Conservation (phyloP, 2,113 vertebrate genomes). For the Xenopus laevis region DNA sequence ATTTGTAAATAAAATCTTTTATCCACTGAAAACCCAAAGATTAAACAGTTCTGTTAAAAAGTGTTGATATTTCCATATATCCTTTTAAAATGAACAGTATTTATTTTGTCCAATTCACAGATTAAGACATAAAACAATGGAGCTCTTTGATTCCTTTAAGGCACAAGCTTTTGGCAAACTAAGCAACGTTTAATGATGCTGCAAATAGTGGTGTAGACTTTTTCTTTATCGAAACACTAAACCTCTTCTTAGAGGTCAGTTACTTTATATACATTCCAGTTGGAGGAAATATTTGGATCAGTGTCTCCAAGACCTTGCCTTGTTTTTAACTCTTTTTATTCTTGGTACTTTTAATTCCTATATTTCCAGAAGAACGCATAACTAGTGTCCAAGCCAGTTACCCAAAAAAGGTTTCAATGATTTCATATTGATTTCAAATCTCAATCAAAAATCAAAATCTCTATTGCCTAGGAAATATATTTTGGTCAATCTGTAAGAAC, state of each 20-base stretch:
- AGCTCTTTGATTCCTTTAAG: neutral
- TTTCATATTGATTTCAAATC: too few relatives aligned
- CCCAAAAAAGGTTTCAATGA: too few relatives aligned
- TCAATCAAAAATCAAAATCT: too few relatives aligned
- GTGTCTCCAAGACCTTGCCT: neutral
- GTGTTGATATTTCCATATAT: slow-evolving; percentile 5
- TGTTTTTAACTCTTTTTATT: neutral
- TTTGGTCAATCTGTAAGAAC: too few relatives aligned
- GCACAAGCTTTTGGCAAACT: neutral
- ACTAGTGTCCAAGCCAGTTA: too few relatives aligned
- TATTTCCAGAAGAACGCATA: too few relatives aligned
- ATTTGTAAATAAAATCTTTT: neutral
- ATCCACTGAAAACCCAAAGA: neutral
- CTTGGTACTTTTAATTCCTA: neutral
- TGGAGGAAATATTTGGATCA: neutral
- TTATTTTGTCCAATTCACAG: slow-evolving; percentile 3
- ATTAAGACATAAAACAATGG: neutral
- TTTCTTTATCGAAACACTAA: neutral
- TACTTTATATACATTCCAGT: slow-evolving; percentile 1
- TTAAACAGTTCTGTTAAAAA: neutral
- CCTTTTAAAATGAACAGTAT: neutral
- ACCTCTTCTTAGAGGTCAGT: slow-evolving; percentile 3
- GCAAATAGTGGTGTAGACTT: slow-evolving; percentile 1
- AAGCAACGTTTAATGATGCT: neutral
- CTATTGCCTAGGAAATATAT: too few relatives aligned